Percentiles rank a stretch among this genome's conserved stretches.
Evolutionary conservation across 1,140 invertebrate species (phyloP).

Genomic region (Drosophila nasuta): DNA sequence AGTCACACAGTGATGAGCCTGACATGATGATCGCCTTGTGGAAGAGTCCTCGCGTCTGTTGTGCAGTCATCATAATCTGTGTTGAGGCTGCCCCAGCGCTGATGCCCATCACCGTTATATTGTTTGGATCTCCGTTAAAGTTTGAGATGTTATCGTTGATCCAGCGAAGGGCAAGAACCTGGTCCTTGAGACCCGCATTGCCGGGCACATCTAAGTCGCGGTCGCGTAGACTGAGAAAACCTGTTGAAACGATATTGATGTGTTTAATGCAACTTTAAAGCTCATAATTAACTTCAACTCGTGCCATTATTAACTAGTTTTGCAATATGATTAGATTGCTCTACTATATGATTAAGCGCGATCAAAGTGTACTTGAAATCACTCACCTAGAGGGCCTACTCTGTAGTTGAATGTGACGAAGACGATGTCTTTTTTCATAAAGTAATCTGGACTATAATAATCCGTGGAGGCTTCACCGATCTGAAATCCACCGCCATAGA

Average conservation of each 20-base stretch:
- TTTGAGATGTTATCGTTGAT: conserved; percentile 72
- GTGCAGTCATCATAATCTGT: too few species aligned
- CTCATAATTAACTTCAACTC: too few species aligned
- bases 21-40: too few species aligned
- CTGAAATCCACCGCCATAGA: too few species aligned
- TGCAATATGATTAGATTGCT: too few species aligned
- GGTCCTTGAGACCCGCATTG: conserved; percentile 84
- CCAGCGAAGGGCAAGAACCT: conserved; percentile 84
- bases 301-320: background rate
- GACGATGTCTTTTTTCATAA: conserved; percentile 88
- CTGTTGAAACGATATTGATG: conserved; percentile 44
- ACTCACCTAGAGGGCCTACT: conserved; percentile 86
- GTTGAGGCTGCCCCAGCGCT: too few species aligned
- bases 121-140: too few species aligned
- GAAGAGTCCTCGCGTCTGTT: too few species aligned
- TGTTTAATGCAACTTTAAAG: too few species aligned
- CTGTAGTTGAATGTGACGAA: conserved; percentile 90
- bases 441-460: conserved; percentile 87
- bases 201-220: conserved; percentile 71
- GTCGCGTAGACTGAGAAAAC: conserved; percentile 80
- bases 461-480: conserved; percentile 84
- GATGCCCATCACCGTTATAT: too few species aligned
- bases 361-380: too few species aligned
- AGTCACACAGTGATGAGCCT: conserved; percentile 83
- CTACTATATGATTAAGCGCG: too few species aligned